Evolutionary conservation across 2,797 vertebrate species (phyloP).

Genomic region (Cynopterus sphinx): DNA sequence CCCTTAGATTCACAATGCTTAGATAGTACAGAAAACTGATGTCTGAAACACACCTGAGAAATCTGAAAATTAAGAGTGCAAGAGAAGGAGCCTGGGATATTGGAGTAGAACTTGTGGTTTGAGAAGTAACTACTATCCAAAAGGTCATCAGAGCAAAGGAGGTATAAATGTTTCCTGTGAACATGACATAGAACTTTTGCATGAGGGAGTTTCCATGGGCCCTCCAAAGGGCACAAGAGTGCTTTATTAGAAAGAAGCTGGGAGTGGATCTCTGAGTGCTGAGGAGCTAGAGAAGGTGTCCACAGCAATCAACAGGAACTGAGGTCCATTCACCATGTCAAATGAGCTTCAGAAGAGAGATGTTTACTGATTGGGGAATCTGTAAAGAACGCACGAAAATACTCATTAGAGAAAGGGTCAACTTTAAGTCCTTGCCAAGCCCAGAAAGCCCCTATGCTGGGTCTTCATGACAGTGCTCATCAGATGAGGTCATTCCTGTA

Average conservation of each 20-base stretch:
- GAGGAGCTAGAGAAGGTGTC: background rate
- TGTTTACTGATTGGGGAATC: background rate
- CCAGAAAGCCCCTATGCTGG: background rate
- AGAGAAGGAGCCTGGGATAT: background rate
- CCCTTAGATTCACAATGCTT: background rate
- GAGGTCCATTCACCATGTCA: background rate
- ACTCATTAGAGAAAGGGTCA: background rate
- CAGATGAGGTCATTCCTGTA: background rate
- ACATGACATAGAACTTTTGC: accelerated
- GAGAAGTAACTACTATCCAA: background rate
- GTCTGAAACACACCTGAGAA: background rate
- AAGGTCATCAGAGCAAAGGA: background rate
- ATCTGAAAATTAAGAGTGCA: background rate
- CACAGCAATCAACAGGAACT: background rate
- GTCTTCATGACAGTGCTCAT: background rate
- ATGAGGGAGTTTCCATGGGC: background rate
- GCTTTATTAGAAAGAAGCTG: background rate
- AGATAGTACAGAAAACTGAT: background rate
- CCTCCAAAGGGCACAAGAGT: background rate
- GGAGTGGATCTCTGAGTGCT: too few species aligned
- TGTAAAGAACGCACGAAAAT: background rate
- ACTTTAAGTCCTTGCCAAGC: background rate
- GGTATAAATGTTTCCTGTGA: background rate
- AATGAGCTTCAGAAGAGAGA: background rate
- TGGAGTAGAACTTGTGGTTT: background rate